These are phyloP conservation scores for Tychaedon coryphoeus DNA, from an alignment of 2,113 vertebrate genomes.

Conservation along the genomic window DNA sequence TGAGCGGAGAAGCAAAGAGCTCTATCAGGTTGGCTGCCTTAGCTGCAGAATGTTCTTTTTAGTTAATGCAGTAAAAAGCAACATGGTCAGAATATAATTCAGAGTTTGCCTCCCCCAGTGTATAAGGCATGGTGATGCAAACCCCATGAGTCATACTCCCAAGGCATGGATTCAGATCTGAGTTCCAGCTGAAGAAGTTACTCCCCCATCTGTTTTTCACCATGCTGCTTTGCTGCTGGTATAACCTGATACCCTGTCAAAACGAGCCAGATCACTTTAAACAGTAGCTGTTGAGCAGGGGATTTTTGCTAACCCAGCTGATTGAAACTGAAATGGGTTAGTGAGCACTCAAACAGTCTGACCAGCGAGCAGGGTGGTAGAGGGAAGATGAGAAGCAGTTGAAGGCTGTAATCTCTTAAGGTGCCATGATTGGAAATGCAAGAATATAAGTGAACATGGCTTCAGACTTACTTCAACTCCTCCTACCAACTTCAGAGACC, in stretches of 20 bases:
- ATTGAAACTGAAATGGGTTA: neutral
- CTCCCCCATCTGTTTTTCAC: constrained; percentile 31
- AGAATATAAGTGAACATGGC: neutral
- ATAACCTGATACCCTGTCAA: neutral
- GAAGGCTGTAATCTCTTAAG: neutral
- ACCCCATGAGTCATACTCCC: neutral
- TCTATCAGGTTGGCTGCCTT: constrained; percentile 16
- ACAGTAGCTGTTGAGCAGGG: neutral
- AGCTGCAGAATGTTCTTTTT: constrained; percentile 16
- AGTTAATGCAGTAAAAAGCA: constrained; percentile 20
- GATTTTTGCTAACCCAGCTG: neutral
- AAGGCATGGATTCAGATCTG: neutral
- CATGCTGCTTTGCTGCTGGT: neutral
- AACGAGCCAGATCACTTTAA: neutral
- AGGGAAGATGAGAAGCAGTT: neutral
- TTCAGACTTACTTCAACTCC: neutral
- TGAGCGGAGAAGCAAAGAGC: constrained; percentile 44
- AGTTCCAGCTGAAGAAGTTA: constrained; percentile 20
- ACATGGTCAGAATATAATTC: constrained; percentile 3
- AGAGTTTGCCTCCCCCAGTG: neutral
- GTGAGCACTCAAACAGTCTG: neutral
- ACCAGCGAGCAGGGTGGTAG: rapidly evolving
- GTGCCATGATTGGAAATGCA: neutral
- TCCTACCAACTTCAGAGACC: neutral
- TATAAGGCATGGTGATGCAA: neutral